Base-by-base conservation (phyloP, 2,113 vertebrate species). In the Mormoops blainvillei region DNA sequence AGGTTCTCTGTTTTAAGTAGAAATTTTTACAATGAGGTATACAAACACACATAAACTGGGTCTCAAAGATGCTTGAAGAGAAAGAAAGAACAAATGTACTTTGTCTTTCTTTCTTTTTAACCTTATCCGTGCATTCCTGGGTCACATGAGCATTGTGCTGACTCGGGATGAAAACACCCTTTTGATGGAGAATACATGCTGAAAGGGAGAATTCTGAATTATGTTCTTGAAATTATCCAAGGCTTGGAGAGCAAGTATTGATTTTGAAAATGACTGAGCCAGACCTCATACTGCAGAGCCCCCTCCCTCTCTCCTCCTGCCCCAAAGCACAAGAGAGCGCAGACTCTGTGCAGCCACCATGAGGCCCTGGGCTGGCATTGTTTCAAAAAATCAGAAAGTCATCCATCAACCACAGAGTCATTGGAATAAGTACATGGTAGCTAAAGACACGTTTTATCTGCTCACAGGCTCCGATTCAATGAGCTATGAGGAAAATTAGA, bases 161-260 rank as follows among this genome's bases (percentile, higher is more conserved):
- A 99, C 98, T 98, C 96, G 97, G 97, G 96, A 97, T 98, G 98
- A 98, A 98, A 98, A 97, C 98, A 98, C 98, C 98, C 97, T 97
- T 98, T 98, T 99, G 98, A 99, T 99, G 98, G 98, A 99, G 98
- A 98, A 98, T 99, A 98, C 98, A 98, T 98, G 99, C 99, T 99
- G 99, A 99, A 99, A 99, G 99, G 98, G 99, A 99, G 99, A 99
- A 99, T 99, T 99, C 99, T 99, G 99, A 99, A 99, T 99, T 99
- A 99, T 99, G 99, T 99, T 99, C 99, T 99, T 99, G 99, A 99
- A 99, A 99, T 99, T 99, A 99, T 99, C 98, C 98, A 97, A 95
- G 98, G 98, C 98, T 99, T 98, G 97, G 98, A 99, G 99, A 99
- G 99, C 99, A 99, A 98, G 99, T 99, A 99, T 99, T 99, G 99